phyloP scores from a whole-genome alignment of 2,113 vertebrate genomes.

The Dipodomys stephensi region DNA sequence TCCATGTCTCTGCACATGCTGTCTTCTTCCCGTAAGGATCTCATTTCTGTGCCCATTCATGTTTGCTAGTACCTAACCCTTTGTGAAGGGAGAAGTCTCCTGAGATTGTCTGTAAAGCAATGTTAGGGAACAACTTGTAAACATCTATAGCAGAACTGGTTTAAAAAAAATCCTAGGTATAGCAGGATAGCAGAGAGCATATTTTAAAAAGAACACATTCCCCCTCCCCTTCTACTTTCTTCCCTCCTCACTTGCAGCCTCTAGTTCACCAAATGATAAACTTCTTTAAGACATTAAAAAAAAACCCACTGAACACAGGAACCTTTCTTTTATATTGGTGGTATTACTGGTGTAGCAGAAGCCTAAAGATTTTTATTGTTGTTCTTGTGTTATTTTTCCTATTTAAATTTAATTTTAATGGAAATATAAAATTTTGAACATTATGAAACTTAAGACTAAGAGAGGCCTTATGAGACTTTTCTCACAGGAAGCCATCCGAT shows the following conservation, averaged over 20 bases:
- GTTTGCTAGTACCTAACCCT: neutral
- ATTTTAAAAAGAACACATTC: neutral
- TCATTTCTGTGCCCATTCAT: neutral
- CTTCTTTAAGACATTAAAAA: too few species aligned
- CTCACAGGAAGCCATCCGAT: neutral
- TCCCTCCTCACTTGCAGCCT: neutral
- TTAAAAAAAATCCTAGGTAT: neutral
- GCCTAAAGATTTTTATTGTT: neutral
- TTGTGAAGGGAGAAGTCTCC: neutral
- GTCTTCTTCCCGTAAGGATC: neutral
- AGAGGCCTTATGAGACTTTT: too few species aligned
- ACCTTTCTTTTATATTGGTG: neutral
- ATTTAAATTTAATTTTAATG: neutral
- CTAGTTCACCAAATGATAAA: neutral
- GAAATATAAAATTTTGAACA: neutral
- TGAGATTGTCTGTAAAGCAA: too few species aligned
- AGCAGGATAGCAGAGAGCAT: neutral
- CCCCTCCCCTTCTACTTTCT: neutral
- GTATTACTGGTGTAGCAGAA: neutral
- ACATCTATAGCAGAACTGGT: neutral
- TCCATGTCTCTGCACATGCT: neutral
- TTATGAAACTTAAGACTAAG: neutral
- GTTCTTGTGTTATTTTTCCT: neutral
- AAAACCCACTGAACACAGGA: neutral
- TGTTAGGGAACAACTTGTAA: neutral